These are phyloP conservation scores for Megaceryle torquata DNA, from an alignment of 2,113 vertebrate genomes.

Conservation along the genomic window DNA sequence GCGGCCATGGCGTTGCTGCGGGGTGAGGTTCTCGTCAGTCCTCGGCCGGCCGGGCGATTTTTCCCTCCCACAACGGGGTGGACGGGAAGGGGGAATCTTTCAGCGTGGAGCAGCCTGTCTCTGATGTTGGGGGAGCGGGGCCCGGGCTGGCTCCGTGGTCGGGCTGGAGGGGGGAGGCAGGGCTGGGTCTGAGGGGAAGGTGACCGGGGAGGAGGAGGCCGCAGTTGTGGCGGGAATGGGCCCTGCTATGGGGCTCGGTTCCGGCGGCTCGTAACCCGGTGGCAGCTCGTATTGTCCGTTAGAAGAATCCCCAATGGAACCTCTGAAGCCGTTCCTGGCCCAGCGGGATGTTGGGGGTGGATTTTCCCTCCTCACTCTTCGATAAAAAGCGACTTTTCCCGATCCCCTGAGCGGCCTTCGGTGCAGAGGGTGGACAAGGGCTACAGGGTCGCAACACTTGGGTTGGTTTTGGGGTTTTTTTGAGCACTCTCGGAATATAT, in stretches of 20 bases:
- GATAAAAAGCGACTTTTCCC: too few relatives aligned
- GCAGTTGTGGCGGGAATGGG: too few relatives aligned
- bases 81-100: not conserved
- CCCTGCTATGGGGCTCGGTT: not conserved
- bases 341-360: too few relatives aligned
- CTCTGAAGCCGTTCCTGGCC: not conserved
- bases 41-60: not conserved
- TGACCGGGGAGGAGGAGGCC: not conserved
- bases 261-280: too few relatives aligned
- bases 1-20: constrained; percentile 67
- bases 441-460: too few relatives aligned
- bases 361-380: too few relatives aligned
- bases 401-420: too few relatives aligned
- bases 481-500: too few relatives aligned
- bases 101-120: not conserved
- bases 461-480: too few relatives aligned
- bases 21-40: constrained; percentile 30
- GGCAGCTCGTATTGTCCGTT: not conserved
- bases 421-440: too few relatives aligned
- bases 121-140: not conserved
- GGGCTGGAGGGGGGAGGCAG: not conserved
- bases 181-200: not conserved
- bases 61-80: not conserved
- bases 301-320: not conserved
- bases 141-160: too few relatives aligned